These are phyloP conservation scores for Onychorhynchus coronatus DNA, from an alignment of 2,113 vertebrate species.

Conservation along the genomic window DNA sequence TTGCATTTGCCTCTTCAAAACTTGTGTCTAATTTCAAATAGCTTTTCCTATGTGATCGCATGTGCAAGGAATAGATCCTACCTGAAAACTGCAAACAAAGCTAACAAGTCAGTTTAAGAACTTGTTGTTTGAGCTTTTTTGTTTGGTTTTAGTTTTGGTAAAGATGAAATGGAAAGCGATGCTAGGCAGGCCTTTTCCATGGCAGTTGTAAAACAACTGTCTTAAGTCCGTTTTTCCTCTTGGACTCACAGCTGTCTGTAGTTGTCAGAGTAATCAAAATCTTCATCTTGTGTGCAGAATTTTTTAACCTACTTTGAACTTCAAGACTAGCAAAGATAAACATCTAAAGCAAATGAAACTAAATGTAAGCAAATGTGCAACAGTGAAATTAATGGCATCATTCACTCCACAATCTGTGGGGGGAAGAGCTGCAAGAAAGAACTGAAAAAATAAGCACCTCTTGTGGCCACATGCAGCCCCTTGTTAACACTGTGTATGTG, in stretches of 20 bases:
- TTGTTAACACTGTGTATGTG: neutral
- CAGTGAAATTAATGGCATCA: neutral
- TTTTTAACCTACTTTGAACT: neutral
- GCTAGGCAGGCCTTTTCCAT: neutral
- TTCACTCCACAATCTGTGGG: neutral
- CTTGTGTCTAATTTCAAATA: fast-evolving
- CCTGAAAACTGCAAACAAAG: neutral
- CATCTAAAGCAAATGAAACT: neutral
- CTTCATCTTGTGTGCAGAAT: neutral
- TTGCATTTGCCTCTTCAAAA: neutral
- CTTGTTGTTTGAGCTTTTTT: neutral
- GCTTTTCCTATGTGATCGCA: neutral
- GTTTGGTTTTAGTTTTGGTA: neutral
- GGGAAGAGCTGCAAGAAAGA: neutral
- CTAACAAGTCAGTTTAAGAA: neutral
- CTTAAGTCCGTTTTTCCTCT: neutral
- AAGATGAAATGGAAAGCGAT: neutral
- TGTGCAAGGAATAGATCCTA: neutral
- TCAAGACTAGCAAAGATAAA: neutral
- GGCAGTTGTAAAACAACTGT: neutral
- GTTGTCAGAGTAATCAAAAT: neutral
- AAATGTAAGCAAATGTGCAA: neutral
- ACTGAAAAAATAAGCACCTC: neutral
- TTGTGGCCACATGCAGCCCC: neutral
- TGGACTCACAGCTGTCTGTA: neutral